Base-by-base conservation (phyloP, 2,888 invertebrate genomes). In the Blomia tropicalis region DNA sequence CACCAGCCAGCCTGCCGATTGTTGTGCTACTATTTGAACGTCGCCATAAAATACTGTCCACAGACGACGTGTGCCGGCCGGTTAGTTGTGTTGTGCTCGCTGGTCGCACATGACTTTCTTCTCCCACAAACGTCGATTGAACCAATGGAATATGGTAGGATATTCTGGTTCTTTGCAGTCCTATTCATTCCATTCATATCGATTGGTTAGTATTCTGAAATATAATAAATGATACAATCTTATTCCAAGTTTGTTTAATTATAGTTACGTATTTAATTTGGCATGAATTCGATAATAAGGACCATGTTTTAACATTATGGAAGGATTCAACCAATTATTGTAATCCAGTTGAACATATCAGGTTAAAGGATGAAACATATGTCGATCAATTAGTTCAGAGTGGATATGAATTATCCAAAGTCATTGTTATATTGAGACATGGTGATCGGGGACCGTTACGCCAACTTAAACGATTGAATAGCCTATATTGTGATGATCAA, bases 361-460 rank as follows among this genome's bases (percentile, higher is more conserved):
- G 7, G 17, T 5, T 62, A 14, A 32, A 44, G n/a, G 62, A 62
- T 11, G 62, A 62, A 32, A n/a, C 22, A 17, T 17, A 32, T 22
- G n/a, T 11, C 23, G 23, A 29, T 23, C 14, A 31, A 2, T 14
- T 25, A 4, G 36, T 14, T n/a, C 25, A 43, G 1, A 25, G 19
- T 47, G 22, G 32, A 7, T 25, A 58, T 2, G 25, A 30, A 32
- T 32, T 62, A 19, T 1, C 2, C 1, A 58, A 58, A 43, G 79
- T 85, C 2, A 72, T 88, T 43, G 78, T 87, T 58, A 77, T 90
- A 56, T 83, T 87, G 3, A 78, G 92, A 19, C 92, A 92, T 72
- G 92, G 92, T 0, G 91, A 91, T 72, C 77, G 92, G 58, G 88
- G 90, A 0, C 87, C 91, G 0, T 77, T 92, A 66, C 83, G 86